These are phyloP conservation scores for Rutilus rutilus DNA, from an alignment of 2,113 vertebrate genomes.

Conservation along the genomic window DNA sequence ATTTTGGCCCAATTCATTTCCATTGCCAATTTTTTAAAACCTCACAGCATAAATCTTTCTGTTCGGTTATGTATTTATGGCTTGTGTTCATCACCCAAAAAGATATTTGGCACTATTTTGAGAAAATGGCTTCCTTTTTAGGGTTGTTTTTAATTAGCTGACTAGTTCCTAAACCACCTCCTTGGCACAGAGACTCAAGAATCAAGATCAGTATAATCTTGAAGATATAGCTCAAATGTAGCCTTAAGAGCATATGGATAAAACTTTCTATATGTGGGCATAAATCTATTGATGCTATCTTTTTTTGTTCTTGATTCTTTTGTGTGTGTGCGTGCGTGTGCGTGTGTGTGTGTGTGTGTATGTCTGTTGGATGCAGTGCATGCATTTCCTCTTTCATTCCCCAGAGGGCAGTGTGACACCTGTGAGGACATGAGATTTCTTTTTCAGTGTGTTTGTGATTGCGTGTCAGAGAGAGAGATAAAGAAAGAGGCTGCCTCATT, in stretches of 20 bases:
- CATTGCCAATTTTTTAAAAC: background rate
- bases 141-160: slow-evolving; percentile 13
- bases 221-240: background rate
- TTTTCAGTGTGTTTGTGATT: background rate
- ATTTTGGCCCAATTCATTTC: background rate
- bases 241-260: no score
- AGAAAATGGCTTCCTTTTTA: background rate
- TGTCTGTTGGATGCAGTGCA: background rate
- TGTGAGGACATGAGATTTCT: background rate
- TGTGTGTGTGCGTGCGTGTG: background rate
- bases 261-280: background rate
- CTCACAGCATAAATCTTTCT: slow-evolving; percentile 2
- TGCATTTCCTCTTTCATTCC: slow-evolving; percentile 23
- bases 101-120: slow-evolving; percentile 18
- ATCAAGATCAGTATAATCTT: background rate
- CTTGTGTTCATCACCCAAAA: background rate
- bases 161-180: slow-evolving; percentile 1
- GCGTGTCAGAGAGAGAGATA: slow-evolving; percentile 5
- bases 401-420: slow-evolving; percentile 47
- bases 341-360: background rate
- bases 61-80: background rate
- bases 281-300: background rate
- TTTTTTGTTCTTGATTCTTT: no score
- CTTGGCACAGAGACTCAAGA: background rate
- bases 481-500: slow-evolving; percentile 6